These are phyloP conservation scores for Streblospio benedicti DNA, from an alignment of 1,140 invertebrate genomes.

Conservation along the genomic window DNA sequence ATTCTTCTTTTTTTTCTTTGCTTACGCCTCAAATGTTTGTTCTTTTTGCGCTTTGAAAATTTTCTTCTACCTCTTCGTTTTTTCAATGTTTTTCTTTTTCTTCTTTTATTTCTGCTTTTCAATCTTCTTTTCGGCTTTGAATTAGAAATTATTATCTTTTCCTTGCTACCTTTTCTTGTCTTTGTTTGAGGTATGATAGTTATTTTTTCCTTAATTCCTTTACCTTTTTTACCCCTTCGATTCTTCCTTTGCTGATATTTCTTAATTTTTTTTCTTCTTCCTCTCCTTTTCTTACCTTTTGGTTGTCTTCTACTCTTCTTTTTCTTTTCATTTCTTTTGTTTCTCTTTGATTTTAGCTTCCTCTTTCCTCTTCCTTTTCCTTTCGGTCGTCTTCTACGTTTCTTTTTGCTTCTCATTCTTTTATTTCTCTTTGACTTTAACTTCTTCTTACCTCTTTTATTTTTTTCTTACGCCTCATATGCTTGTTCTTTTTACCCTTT, in stretches of 20 bases:
- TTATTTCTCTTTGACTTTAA: not conserved
- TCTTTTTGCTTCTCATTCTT: not conserved
- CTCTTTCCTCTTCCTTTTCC: not conserved
- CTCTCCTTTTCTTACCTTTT: not conserved
- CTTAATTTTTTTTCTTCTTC: not conserved
- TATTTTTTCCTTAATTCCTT: not conserved
- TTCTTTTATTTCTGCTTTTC: not conserved
- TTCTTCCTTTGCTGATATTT: not conserved
- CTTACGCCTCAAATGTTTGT: too few relatives aligned
- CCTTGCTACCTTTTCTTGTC: not conserved
- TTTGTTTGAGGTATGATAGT: not conserved
- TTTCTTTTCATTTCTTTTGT: not conserved
- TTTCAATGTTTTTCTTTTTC: too few relatives aligned
- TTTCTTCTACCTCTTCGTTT: too few relatives aligned
- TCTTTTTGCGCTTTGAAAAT: too few relatives aligned
- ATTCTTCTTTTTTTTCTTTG: not conserved
- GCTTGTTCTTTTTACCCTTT: not conserved
- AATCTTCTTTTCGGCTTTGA: not conserved
- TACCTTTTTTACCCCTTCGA: too few relatives aligned
- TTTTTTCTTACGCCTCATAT: not conserved
- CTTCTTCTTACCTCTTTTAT: not conserved
- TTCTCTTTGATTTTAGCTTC: not conserved
- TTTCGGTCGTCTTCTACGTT: not conserved
- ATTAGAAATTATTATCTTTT: not conserved
- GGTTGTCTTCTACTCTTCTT: not conserved